Conservation (phyloP, 2,797 vertebrate genomes). For the Thamnophis elegans region DNA sequence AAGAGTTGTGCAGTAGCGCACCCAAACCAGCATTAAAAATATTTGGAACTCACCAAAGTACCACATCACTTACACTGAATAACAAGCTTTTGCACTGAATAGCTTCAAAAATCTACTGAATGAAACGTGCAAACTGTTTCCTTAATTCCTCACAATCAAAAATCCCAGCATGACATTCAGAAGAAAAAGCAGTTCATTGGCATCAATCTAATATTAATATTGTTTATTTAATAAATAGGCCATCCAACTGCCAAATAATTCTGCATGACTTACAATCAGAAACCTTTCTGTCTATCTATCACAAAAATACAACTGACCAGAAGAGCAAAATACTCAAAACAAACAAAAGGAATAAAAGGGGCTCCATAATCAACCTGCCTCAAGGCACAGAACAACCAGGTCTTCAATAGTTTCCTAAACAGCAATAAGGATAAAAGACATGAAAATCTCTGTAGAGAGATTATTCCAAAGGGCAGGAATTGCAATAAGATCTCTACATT, state of each 20-base stretch:
- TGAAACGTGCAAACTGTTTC: neutral
- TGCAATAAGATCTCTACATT: neutral
- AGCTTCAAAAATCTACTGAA: neutral
- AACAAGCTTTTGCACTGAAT: accelerated
- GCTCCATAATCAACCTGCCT: neutral
- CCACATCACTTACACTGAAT: neutral
- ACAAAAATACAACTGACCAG: neutral
- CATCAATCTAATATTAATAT: neutral
- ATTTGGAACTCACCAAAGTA: too few species aligned
- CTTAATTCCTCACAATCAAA: constrained; percentile 13
- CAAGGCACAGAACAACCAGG: neutral
- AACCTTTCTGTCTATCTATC: neutral
- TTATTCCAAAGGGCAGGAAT: neutral
- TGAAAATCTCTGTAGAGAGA: neutral
- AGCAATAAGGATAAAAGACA: neutral
- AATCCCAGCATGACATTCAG: neutral
- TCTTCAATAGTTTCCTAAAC: neutral
- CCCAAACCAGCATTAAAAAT: too few species aligned
- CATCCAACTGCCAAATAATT: neutral
- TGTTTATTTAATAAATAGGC: neutral
- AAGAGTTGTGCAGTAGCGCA: too few species aligned
- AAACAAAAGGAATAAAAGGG: neutral
- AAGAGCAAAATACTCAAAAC: neutral
- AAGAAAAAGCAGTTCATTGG: constrained; percentile 33
- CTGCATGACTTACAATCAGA: neutral